Evolutionary conservation across 1,140 invertebrate genomes (phyloP), one percentile per base, ranked within the genome.

Genomic region (Psilanteris sp.): DNA sequence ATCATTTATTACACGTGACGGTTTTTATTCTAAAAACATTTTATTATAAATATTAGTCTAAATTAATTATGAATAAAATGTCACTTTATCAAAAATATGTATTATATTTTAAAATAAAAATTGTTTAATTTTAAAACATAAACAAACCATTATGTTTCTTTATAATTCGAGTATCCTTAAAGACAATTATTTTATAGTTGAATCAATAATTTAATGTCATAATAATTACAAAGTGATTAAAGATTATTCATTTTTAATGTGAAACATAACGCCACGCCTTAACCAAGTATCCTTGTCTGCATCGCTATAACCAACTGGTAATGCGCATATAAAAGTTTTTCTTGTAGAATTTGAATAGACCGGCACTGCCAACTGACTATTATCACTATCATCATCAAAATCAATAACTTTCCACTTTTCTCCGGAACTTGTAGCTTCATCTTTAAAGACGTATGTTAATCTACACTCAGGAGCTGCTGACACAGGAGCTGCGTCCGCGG

Each of bases 311-410:
- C 59, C 59, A 4, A 88, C 80, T 4, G 84, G 86, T 11, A 88
- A 70, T 4, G 85, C 76, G 41, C 79, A 84, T 37, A 88, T 83
- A 9, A 88, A 57, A 8, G 50, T 31, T 9, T 77, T 83, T 16
- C 85, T 80, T 27, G 80, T 78, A 0, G 81, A 73, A 39, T 81
- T 82, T 0, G 78, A 66, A 20, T 88, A 89, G 43, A 89, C 79
- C 1, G 87, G 87, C 15, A 89, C 66, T 3, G 61, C 70, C 4
- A 85, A 26, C 5, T 68, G 59, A 36, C 64, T 41, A 16, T 43
- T 71, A 72, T 73, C 26, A 11, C 11, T 9, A 26, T 75, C 48
- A 3, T 71, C 57, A 31, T 72, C 70, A 6, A 16, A 1, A 24
- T 75, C 37, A 26, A 50, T 57, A 43, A 50, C 52, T 18, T 44